A percentile compares a stretch with the other conserved stretches of the same genome.
These are phyloP conservation scores for Guaruba guarouba DNA, from an alignment of 2,113 vertebrate genomes.

Conservation along the genomic window DNA sequence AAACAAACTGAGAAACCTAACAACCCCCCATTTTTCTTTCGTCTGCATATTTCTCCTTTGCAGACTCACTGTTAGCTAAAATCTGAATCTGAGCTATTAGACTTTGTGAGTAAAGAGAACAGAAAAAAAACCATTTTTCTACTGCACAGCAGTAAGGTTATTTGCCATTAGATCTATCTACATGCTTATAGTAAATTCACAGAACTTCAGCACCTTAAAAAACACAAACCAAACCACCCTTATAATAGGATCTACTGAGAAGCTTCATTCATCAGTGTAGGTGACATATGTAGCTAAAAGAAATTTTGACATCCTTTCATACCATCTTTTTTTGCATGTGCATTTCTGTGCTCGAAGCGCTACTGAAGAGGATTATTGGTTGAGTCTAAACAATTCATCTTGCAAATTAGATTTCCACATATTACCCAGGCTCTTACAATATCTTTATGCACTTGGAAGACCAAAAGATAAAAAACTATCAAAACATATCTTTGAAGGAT, in stretches of 20 bases:
- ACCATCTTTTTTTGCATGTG: neutral
- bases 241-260: neutral
- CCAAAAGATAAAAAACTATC: neutral
- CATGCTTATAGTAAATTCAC: conserved; percentile 1
- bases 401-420: neutral
- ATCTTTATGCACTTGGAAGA: neutral
- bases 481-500: neutral
- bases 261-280: neutral
- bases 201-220: conserved; percentile 35
- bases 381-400: neutral
- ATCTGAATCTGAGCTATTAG: neutral
- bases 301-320: neutral
- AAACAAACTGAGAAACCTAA: neutral
- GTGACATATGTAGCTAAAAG: neutral
- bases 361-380: neutral
- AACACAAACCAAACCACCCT: neutral
- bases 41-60: neutral
- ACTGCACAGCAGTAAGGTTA: neutral
- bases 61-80: conserved; percentile 20
- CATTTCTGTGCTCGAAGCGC: neutral
- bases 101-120: neutral
- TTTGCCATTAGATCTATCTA: neutral
- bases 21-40: neutral
- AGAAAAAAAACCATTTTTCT: conserved; percentile 6
- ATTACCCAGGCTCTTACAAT: neutral